A percentile compares a stretch with the other conserved stretches of the same genome.
These are phyloP conservation scores for Spodoptera litura DNA, from an alignment of 1,140 invertebrate genomes.

Conservation along the genomic window DNA sequence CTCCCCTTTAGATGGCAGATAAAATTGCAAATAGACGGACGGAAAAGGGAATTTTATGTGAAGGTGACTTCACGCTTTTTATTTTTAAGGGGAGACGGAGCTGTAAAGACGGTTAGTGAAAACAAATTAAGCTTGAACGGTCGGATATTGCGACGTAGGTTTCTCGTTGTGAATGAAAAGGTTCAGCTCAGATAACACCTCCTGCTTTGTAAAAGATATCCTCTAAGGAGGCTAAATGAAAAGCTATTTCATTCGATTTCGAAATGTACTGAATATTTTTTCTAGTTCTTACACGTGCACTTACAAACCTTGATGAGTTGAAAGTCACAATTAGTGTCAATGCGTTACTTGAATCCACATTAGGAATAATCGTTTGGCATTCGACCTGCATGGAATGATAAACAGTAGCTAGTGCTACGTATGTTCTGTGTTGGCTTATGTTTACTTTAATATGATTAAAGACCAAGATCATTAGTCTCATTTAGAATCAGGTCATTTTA, in stretches of 20 bases:
- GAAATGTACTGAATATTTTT: background rate
- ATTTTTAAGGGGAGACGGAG: slow-evolving; percentile 41
- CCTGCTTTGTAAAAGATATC: slow-evolving; percentile 11
- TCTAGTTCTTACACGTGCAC: slow-evolving; percentile 16
- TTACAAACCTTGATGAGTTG: slow-evolving; percentile 25
- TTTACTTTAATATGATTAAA: background rate
- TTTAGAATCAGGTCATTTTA: background rate
- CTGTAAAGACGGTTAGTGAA: slow-evolving; percentile 46
- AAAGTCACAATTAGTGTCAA: slow-evolving; percentile 35
- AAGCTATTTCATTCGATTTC: background rate
- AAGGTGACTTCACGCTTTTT: slow-evolving; percentile 48
- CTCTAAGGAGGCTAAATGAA: background rate
- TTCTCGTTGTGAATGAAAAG: slow-evolving; percentile 25
- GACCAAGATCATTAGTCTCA: background rate
- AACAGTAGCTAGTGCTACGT: background rate
- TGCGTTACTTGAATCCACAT: slow-evolving; percentile 25
- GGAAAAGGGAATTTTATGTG: slow-evolving; percentile 62
- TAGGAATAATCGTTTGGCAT: slow-evolving; percentile 33
- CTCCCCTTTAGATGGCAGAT: slow-evolving; percentile 73
- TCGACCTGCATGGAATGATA: slow-evolving; percentile 32
- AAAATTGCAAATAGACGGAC: slow-evolving; percentile 77
- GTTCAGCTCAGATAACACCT: slow-evolving; percentile 22
- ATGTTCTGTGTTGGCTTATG: slow-evolving; percentile 8
- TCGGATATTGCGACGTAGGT: slow-evolving; percentile 26
- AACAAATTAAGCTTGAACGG: slow-evolving; percentile 42